phyloP scores from a whole-genome alignment of 1,140 invertebrate species.

The Scylla paramamosain region DNA sequence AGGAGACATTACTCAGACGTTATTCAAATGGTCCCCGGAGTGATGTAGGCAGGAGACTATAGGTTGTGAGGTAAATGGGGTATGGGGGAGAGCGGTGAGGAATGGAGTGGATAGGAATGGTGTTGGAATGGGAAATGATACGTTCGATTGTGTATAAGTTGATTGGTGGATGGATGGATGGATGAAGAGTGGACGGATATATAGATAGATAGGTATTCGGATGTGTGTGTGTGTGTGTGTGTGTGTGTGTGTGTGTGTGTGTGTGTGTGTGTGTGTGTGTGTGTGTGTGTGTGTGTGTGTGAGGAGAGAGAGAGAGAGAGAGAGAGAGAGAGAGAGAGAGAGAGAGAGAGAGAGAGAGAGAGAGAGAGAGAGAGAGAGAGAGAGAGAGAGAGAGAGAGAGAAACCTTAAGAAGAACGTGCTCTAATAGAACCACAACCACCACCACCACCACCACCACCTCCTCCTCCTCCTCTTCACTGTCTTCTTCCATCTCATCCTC shows the following conservation, averaged over 20 bases:
- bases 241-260: background rate
- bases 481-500: too few species aligned
- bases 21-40: too few species aligned
- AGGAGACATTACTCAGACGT: too few species aligned
- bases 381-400: constrained; percentile 29
- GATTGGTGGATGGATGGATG: background rate
- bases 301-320: background rate
- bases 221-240: background rate
- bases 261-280: constrained; percentile 14
- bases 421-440: background rate
- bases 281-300: too few species aligned
- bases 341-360: constrained; percentile 24
- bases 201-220: constrained; percentile 7
- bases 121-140: background rate
- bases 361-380: constrained; percentile 29
- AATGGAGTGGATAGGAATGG: background rate
- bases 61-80: background rate
- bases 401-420: background rate
- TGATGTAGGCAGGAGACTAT: background rate
- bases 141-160: background rate
- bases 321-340: constrained; percentile 10
- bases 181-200: background rate
- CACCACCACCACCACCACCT: too few species aligned
- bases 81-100: too few species aligned
- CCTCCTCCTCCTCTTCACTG: background rate